Conservation (phyloP, 2,113 vertebrate species). For the Astur gentilis region DNA sequence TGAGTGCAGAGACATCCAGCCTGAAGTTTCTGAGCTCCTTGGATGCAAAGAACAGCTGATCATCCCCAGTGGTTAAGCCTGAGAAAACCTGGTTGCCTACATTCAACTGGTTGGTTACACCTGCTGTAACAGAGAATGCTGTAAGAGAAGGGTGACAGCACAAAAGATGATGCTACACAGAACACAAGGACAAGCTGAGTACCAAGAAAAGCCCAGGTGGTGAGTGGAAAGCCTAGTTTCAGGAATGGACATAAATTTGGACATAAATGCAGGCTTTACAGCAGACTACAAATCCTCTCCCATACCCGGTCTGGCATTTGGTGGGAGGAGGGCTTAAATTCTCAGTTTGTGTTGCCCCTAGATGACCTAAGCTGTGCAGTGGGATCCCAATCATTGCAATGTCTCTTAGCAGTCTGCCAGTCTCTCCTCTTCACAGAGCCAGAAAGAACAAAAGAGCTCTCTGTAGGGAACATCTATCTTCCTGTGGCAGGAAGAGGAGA, state of each 20-base stretch:
- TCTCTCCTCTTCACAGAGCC: background rate
- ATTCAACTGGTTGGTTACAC: background rate
- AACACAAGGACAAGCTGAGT: background rate
- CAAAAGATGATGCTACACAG: background rate
- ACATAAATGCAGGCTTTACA: background rate
- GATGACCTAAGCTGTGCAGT: background rate
- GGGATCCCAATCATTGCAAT: background rate
- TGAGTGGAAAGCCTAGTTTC: background rate
- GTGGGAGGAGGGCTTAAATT: background rate
- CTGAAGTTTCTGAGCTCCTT: background rate
- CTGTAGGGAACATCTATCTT: background rate
- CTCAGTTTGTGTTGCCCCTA: background rate
- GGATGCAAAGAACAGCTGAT: background rate
- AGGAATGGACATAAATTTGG: background rate
- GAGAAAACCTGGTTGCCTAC: background rate
- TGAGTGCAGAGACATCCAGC: background rate
- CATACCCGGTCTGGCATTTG: background rate
- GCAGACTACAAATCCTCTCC: background rate
- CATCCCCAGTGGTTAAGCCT: background rate
- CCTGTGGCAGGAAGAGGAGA: background rate
- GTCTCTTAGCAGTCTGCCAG: background rate
- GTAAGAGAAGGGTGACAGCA: background rate
- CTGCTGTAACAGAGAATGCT: background rate
- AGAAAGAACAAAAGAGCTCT: background rate
- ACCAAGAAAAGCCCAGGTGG: background rate